Conservation (phyloP, 1,140 invertebrate species). For the Notospermus geniculatus region DNA sequence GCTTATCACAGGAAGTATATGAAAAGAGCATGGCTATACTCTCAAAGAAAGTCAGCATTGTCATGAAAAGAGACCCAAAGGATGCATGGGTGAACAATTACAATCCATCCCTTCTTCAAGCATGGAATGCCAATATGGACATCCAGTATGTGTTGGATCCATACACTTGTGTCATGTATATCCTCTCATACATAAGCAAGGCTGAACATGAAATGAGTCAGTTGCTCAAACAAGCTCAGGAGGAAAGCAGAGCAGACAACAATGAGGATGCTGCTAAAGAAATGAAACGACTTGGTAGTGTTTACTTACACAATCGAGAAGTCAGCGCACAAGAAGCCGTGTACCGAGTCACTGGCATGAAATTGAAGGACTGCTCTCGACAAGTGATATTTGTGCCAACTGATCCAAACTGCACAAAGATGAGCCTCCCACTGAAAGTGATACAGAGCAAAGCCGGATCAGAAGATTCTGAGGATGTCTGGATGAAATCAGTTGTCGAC, state of each 20-base stretch:
- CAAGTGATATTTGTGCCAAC: conserved; percentile 13
- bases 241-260: conserved; percentile 16
- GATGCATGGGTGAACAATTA: conserved; percentile 17
- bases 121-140: conserved; percentile 25
- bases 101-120: conserved; percentile 8
- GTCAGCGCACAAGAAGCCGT: conserved; percentile 22
- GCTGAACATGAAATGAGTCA: conserved; percentile 17
- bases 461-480: conserved; percentile 16
- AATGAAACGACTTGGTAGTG: conserved; percentile 19
- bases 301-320: conserved; percentile 22
- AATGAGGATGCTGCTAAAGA: conserved; percentile 12
- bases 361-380: conserved; percentile 20
- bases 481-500: conserved; percentile 18
- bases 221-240: conserved; percentile 10
- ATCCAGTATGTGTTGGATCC: conserved; percentile 23
- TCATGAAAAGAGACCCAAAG: conserved; percentile 13
- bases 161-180: conserved; percentile 21
- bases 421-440: conserved; percentile 8
- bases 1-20: no score
- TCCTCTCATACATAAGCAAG: conserved; percentile 20
- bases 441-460: background rate
- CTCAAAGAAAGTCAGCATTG: conserved; percentile 3
- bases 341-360: conserved; percentile 13
- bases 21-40: no score
- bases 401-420: background rate